Conservation (phyloP, 2,113 vertebrate species). For the Glaucidium brasilianum region DNA sequence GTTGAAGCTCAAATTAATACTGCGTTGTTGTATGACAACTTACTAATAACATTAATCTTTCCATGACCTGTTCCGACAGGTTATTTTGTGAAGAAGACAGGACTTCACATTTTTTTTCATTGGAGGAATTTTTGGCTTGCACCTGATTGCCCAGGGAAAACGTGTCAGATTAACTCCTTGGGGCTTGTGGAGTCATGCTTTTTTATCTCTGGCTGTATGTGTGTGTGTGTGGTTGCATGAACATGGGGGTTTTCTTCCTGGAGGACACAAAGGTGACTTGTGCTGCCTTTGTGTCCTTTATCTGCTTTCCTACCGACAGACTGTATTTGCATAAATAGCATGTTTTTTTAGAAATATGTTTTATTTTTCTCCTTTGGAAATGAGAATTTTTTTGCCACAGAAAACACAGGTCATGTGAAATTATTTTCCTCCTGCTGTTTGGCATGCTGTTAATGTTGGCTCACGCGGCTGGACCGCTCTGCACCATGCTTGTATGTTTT, state of each 20-base stretch:
- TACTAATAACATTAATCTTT: not conserved
- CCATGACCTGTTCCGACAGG: not conserved
- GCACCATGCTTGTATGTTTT: not conserved
- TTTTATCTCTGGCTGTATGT: not conserved
- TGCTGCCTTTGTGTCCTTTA: not conserved
- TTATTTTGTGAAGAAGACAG: not conserved
- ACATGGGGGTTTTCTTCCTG: not conserved
- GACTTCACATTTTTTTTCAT: not conserved
- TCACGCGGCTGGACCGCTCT: not conserved
- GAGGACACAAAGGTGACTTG: not conserved
- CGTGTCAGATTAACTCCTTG: not conserved
- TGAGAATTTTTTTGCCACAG: not conserved
- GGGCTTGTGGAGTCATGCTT: accelerated
- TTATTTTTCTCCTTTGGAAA: not conserved
- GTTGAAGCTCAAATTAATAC: constrained; percentile 3
- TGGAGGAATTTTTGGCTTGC: not conserved
- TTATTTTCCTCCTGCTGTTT: not conserved
- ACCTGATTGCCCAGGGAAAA: not conserved
- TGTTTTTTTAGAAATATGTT: not conserved
- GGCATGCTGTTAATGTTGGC: not conserved
- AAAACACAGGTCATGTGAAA: not conserved
- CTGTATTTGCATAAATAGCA: not conserved
- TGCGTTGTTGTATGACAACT: not conserved
- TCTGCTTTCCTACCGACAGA: not conserved
- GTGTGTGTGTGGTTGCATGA: not conserved